Evolutionary conservation across 2,888 invertebrate species (phyloP).

Genomic region (Camptogramma bilineatum): DNA sequence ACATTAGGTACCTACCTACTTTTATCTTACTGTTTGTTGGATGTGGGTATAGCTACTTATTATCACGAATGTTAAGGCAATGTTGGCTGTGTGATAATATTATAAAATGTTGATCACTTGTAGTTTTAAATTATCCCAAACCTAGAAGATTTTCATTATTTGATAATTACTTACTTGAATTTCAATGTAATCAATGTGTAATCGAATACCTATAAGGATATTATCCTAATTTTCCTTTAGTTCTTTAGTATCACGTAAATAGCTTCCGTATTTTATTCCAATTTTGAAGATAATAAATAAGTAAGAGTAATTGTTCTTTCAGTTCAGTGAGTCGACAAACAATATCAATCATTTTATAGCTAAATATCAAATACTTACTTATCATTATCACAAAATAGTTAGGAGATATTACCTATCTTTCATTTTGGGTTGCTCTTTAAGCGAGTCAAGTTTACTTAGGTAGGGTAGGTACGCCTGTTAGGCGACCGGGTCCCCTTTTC

Average conservation of each 20-base stretch:
- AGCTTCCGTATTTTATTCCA: neutral
- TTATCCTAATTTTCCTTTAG: too few relatives aligned
- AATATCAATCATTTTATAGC: constrained; percentile 14
- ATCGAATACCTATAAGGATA: too few relatives aligned
- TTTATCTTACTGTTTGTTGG: neutral
- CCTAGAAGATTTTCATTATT: too few relatives aligned
- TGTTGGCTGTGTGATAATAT: neutral
- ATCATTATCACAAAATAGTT: neutral
- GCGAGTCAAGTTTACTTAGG: too few relatives aligned
- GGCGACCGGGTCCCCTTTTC: too few relatives aligned
- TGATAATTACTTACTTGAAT: too few relatives aligned
- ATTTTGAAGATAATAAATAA: neutral
- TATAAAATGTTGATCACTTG: too few relatives aligned
- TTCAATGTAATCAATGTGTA: too few relatives aligned
- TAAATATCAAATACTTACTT: neutral
- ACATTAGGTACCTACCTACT: neutral
- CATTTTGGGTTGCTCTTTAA: neutral
- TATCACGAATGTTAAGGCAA: neutral
- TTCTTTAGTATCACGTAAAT: too few relatives aligned
- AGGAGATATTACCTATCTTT: neutral
- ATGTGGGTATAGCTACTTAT: neutral
- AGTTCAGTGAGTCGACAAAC: constrained; percentile 35
- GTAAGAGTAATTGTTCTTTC: constrained; percentile 17
- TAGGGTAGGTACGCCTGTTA: too few relatives aligned
- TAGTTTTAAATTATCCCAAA: neutral